Evolutionary conservation across 1,140 invertebrate genomes (phyloP).

Genomic region (Drosophila rhopaloa): DNA sequence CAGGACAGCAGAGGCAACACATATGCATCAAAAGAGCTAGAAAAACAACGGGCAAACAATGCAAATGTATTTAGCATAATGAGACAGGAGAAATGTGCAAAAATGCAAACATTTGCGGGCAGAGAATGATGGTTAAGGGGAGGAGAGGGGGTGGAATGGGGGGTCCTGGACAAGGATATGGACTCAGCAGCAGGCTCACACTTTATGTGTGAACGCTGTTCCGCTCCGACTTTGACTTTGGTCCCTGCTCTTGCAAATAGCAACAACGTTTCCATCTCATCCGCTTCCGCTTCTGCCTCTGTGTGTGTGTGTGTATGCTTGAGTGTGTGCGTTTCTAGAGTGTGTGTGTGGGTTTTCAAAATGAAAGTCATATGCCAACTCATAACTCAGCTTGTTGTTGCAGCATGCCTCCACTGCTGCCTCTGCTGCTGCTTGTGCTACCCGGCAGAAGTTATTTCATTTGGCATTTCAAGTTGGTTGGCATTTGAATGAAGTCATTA

Average conservation of each 20-base stretch:
- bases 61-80: constrained; percentile 83
- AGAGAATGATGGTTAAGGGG: constrained; percentile 17
- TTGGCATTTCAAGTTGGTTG: constrained; percentile 80
- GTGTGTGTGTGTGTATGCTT: constrained; percentile 2
- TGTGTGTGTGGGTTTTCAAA: constrained; percentile 67
- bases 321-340: constrained; percentile 11
- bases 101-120: constrained; percentile 80
- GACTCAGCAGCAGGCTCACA: constrained; percentile 61
- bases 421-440: constrained; percentile 17
- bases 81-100: constrained; percentile 82
- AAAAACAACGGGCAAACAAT: constrained; percentile 82
- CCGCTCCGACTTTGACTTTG: constrained; percentile 44
- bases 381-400: constrained; percentile 78
- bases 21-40: constrained; percentile 82
- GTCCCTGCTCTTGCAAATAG: constrained; percentile 47
- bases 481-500: constrained; percentile 82
- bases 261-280: constrained; percentile 63
- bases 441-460: constrained; percentile 76
- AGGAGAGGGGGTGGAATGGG: neutral
- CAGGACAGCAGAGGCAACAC: constrained; percentile 46
- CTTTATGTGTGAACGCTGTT: constrained; percentile 71
- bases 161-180: constrained; percentile 42
- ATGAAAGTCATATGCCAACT: constrained; percentile 82
- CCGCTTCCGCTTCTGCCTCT: constrained; percentile 44
- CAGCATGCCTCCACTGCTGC: constrained; percentile 27